phyloP scores from a whole-genome alignment of 2,888 invertebrate species.

The Apodemia mormo region DNA sequence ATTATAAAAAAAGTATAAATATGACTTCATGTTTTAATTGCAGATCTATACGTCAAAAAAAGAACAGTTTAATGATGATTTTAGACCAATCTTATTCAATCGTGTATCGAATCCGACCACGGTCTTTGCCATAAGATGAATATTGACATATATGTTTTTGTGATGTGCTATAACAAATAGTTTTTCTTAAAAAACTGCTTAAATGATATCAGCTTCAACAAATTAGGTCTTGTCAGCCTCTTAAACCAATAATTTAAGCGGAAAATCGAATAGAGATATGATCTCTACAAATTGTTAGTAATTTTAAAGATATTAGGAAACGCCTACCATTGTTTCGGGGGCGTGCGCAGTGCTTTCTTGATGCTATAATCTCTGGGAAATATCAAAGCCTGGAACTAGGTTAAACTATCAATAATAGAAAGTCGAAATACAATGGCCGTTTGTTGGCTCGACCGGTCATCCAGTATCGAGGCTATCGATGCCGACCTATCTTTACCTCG shows the following conservation, averaged over 20 bases:
- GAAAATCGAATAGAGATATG: slow-evolving; percentile 50
- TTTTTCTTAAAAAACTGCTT: too few relatives aligned
- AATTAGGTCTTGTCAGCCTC: neutral
- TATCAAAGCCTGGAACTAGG: slow-evolving; percentile 39
- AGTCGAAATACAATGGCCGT: slow-evolving; percentile 32
- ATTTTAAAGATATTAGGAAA: slow-evolving; percentile 60
- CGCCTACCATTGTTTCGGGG: slow-evolving; percentile 54
- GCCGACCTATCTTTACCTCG: neutral
- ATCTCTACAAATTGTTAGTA: slow-evolving; percentile 50
- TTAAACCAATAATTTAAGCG: slow-evolving; percentile 37
- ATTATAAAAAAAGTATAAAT: too few relatives aligned
- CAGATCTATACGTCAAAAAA: too few relatives aligned
- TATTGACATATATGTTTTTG: too few relatives aligned
- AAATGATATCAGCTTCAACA: too few relatives aligned
- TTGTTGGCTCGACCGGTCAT: slow-evolving; percentile 3
- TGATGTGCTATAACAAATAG: too few relatives aligned
- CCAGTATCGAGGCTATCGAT: neutral
- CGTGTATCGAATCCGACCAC: too few relatives aligned
- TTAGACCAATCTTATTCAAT: too few relatives aligned
- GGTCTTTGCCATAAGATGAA: too few relatives aligned
- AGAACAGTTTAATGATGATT: too few relatives aligned
- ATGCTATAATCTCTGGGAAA: slow-evolving; percentile 52
- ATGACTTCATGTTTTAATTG: too few relatives aligned
- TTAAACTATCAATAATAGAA: slow-evolving; percentile 49
- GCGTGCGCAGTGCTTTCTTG: slow-evolving; percentile 42